These are phyloP conservation scores for Hipposideros larvatus DNA, from an alignment of 2,797 vertebrate species.

Conservation along the genomic window DNA sequence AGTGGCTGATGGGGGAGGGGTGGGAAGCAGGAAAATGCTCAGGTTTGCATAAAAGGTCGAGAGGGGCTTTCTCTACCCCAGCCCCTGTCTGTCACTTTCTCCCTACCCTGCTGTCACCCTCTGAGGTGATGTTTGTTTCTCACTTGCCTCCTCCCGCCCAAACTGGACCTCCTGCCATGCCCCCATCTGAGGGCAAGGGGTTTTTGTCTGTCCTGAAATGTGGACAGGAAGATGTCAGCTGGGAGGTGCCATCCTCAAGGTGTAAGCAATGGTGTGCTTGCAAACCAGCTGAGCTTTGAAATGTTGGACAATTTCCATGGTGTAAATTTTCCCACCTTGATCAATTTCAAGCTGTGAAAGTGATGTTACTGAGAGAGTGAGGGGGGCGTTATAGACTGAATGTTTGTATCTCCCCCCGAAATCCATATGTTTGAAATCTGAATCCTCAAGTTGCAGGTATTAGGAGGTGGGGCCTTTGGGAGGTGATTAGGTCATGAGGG, in stretches of 20 bases:
- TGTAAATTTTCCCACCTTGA: background rate
- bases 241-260: background rate
- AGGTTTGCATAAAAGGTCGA: accelerated
- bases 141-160: background rate
- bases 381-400: background rate
- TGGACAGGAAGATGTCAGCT: background rate
- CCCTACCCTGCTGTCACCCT: background rate
- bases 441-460: background rate
- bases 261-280: too few relatives aligned
- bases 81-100: background rate
- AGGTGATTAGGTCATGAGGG: background rate
- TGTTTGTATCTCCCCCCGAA: background rate
- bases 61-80: background rate
- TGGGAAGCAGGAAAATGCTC: background rate
- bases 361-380: background rate
- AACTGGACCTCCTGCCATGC: background rate
- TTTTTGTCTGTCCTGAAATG: background rate
- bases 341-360: background rate
- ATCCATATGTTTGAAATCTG: background rate
- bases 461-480: background rate
- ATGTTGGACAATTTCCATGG: background rate
- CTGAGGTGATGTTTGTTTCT: background rate
- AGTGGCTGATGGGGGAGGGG: background rate
- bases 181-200: background rate
- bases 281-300: background rate